Base-by-base conservation (phyloP, 2,113 vertebrate species). In the Elachura formosa region DNA sequence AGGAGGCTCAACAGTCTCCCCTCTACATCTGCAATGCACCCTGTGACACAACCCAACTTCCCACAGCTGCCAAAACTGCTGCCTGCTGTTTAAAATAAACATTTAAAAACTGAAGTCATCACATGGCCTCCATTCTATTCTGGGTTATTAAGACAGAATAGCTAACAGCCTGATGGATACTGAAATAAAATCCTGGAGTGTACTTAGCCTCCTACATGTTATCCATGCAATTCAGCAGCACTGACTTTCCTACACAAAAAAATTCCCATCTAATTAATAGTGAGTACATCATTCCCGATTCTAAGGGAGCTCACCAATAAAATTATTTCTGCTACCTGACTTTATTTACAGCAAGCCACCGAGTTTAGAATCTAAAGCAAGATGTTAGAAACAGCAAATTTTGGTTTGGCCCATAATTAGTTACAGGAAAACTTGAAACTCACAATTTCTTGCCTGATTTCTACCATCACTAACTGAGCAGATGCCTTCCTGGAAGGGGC, bases 101-200 rank as follows among this genome's bases (percentile, higher is more conserved):
- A 45, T 28, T 11, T 36, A 68, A 76, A 51, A 38, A 4, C 12
- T 28, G 0, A 69, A 69, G 18, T 13, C 3, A 3, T 64, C 33
- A 29, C 54, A 19, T 3, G 14, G 62, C 52, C 13, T 16, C 46
- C 21, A 40, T 45, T 59, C 55, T 25, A 4, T 45, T 58, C 43
- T 59, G 62, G 12, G 28, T 22, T 7, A 55, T 8, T 55, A 38
- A 3, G 7, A 28, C 2, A 69, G 61, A 48, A 36, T 1, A 78
- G 40, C n/a, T 43, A 48, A 84, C 3, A 88, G n/a, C 36, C 56
- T 52, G n/a, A 58, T 26, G 52, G 52, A 52, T 58, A 86, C 33
- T 40, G 61, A 90, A 81, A 81, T 54, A 56, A 52, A 92, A 76
- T 20, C 18, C 75, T 93, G 43, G 29, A 67, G 21, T 81, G 31